Percentiles rank a stretch among this genome's conserved stretches.
Conservation (phyloP, 2,113 vertebrate genomes). For the Ellobius talpinus region DNA sequence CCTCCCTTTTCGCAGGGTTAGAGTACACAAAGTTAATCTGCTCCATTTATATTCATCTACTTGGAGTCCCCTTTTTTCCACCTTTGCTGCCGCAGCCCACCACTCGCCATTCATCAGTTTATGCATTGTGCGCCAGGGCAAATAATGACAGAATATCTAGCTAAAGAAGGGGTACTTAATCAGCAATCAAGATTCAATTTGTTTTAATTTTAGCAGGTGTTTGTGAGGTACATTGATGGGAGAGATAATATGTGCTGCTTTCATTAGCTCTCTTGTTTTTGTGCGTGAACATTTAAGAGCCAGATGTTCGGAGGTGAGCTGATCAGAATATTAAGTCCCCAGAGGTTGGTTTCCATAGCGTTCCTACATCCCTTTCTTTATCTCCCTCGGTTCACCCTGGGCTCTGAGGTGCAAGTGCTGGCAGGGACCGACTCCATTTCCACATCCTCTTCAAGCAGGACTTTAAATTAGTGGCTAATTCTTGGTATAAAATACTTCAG, state of each 20-base stretch:
- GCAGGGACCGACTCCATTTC: constrained; percentile 87
- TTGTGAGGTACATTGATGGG: constrained; percentile 94
- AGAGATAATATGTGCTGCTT: constrained; percentile 93
- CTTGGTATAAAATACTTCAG: constrained; percentile 79
- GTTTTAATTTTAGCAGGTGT: constrained; percentile 95
- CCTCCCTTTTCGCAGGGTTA: constrained; percentile 72
- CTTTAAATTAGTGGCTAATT: constrained; percentile 87
- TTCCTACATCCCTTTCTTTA: constrained; percentile 94
- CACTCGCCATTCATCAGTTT: constrained; percentile 90
- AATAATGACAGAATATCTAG: constrained; percentile 93
- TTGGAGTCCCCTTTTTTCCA: constrained; percentile 88
- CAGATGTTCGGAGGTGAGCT: constrained; percentile 95
- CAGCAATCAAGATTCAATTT: constrained; percentile 97
- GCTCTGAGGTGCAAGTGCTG: constrained; percentile 89
- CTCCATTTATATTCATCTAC: constrained; percentile 85
- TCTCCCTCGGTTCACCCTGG: constrained; percentile 90
- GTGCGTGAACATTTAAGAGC: constrained; percentile 94
- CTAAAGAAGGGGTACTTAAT: constrained; percentile 95
- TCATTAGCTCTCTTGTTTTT: constrained; percentile 96
- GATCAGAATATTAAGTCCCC: constrained; percentile 96
- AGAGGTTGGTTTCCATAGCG: constrained; percentile 95
- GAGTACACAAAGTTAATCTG: constrained; percentile 88
- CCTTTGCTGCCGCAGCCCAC: constrained; percentile 88
- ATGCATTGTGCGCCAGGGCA: constrained; percentile 91
- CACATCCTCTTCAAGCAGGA: constrained; percentile 83